Evolutionary conservation across 2,888 invertebrate genomes (phyloP), one percentile per base, ranked within the genome.

Genomic region (Leucozona laternaria): DNA sequence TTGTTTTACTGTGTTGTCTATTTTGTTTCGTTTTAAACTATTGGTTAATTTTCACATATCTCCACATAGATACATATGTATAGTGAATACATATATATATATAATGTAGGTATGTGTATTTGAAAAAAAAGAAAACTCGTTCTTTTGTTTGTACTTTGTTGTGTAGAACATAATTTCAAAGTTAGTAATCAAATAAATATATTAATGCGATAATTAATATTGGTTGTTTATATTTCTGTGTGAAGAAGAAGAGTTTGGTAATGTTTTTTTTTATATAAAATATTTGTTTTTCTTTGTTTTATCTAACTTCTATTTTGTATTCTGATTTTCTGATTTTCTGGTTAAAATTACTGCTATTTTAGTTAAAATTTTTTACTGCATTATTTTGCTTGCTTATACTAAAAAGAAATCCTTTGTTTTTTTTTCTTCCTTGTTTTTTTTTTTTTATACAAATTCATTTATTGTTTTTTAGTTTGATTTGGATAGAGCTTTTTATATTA

Each of bases 91-190:
- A 3, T 34, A 2, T 10, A 31, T 31, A 31, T 8, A 8, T 10
- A 7, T 6, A 31, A 7, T 8, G 2, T 31, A 31, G 7, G 31
- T 31, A 10, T 31, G 31, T 8, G 1, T 6, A 31, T 31, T 31
- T 77, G 76, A 86, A 83, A 82, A 88, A 85, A 83, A 82, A 85
- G 73, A 85, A 88, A 82, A 85, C 81, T 86, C 68, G 79, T 86
- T 85, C 80, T 89, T 81, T 85, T 78, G 79, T 78, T 86, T 87
- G 87, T 83, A 84, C 83, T 83, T 80, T 84, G 79, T 62, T 79
- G 83, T 88, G 79, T 85, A 85, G 60, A 85, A 85, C 77, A 85
- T 85, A 81, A 85, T 80, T 85, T 85, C 85, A 85, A 81, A 73
- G 72, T 85, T 78, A 85, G 85, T 81, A 81, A 85, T 85, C 80